phyloP scores from a whole-genome alignment of 1,140 invertebrate species.

The Diuraphis noxia region DNA sequence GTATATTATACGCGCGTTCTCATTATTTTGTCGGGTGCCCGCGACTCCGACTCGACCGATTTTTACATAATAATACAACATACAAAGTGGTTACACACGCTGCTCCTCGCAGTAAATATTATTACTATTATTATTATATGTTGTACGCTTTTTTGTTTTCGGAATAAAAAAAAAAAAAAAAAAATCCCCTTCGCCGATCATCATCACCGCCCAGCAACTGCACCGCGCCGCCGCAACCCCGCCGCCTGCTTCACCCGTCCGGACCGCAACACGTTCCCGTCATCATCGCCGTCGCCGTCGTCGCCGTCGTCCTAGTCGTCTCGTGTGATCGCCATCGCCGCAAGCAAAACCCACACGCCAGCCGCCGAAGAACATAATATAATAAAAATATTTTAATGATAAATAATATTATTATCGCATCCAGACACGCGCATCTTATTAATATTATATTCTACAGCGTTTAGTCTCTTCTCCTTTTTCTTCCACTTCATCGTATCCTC shows the following conservation, averaged over 20 bases:
- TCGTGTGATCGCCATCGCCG: neutral
- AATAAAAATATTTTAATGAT: neutral
- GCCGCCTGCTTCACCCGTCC: neutral
- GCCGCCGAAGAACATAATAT: neutral
- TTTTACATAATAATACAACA: neutral
- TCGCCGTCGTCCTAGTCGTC: neutral
- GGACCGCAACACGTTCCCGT: neutral
- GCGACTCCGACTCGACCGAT: neutral
- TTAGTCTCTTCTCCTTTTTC: neutral
- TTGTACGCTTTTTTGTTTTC: neutral
- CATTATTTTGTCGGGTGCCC: neutral
- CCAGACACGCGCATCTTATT: neutral
- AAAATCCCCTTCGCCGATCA: constrained; percentile 2
- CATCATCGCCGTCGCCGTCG: neutral
- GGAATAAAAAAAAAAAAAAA: neutral
- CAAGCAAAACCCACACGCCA: neutral
- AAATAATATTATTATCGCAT: neutral
- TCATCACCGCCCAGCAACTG: neutral
- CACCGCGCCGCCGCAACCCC: neutral
- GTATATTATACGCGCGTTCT: neutral
- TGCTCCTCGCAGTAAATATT: neutral
- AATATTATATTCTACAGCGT: neutral
- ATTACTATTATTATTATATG: neutral
- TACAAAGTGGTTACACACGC: too few relatives aligned
- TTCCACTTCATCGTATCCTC: neutral